Evolutionary conservation across 2,888 invertebrate genomes (phyloP), one percentile per base, ranked within the genome.

Genomic region (Epinotia demarniana): DNA sequence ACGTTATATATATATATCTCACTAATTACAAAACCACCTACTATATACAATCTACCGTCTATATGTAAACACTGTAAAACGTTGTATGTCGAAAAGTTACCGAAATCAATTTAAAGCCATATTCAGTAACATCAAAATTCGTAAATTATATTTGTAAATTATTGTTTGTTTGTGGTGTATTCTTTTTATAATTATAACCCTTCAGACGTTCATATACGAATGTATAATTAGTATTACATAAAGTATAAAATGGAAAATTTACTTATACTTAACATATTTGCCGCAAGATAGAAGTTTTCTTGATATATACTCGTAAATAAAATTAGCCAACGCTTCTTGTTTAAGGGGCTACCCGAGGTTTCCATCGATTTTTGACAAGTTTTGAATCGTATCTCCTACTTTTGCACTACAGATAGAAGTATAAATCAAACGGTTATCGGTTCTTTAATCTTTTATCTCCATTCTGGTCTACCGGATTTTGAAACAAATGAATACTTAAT

Each of bases 11-110:
- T 27, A 53, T 27, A 55, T 68, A 57, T 9, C 19, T 68, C 2
- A 69, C 68, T 68, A 68, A 43, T 68, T 67, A 69, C 69, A 69
- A 69, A 69, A 69, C 60, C 69, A 58, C 8, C 68, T 57, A 67
- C 39, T 58, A 58, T 58, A 23, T 69, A 43, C 57, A 19, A 9
- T 19, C 19, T 69, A 58, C 68, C 9, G 16, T 19, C 19, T 69
- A 58, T 58, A 16, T 43, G 19, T 68, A 55, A 68, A 55, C 39
- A 67, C 55, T 67, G 57, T 43, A 57, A 55, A 27, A 60, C 58
- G 69, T 69, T 69, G 68, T 46, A 0, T 43, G 16, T 27, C 69
- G 60, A 69, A 27, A 69, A 60, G 16, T 60, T 46, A 58, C 43
- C 16, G n/a, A 60, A 69, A 60, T 19, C 6, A 46, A 64, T 23